Conservation (phyloP, 2,888 invertebrate species). For the Sarcophaga variegata region DNA sequence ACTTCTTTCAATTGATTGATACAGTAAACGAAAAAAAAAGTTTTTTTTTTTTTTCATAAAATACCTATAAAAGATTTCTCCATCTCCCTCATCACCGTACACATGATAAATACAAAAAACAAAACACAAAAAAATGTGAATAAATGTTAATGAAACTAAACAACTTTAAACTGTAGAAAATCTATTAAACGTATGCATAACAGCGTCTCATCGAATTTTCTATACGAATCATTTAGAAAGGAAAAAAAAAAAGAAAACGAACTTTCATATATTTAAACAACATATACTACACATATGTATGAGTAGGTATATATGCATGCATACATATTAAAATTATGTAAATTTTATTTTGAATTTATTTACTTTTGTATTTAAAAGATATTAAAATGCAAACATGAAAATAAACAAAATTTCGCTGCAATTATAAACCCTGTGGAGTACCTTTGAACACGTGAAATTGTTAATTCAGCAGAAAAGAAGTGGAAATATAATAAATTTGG, state of each 20-base stretch:
- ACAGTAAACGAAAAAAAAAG: too few relatives aligned
- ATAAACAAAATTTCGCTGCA: not conserved
- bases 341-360: not conserved
- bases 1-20: too few relatives aligned
- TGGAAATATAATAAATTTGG: not conserved
- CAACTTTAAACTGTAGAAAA: not conserved
- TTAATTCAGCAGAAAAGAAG: slow-evolving; percentile 30
- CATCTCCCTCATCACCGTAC: not conserved
- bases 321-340: not conserved
- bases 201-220: slow-evolving; percentile 28
- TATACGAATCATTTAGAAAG: slow-evolving; percentile 2
- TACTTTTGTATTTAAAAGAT: too few relatives aligned
- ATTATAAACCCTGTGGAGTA: not conserved
- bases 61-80: not conserved
- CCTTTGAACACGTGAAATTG: not conserved
- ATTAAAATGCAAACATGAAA: not conserved
- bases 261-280: too few relatives aligned
- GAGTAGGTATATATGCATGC: not conserved
- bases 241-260: not conserved
- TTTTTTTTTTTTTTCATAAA: too few relatives aligned
- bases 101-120: not conserved
- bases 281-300: too few relatives aligned
- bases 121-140: not conserved
- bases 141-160: not conserved
- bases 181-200: slow-evolving; percentile 39